A percentile compares a stretch with the other conserved stretches of the same genome.
Conservation (phyloP, 2,113 vertebrate genomes). For the Nannospalax galili region DNA sequence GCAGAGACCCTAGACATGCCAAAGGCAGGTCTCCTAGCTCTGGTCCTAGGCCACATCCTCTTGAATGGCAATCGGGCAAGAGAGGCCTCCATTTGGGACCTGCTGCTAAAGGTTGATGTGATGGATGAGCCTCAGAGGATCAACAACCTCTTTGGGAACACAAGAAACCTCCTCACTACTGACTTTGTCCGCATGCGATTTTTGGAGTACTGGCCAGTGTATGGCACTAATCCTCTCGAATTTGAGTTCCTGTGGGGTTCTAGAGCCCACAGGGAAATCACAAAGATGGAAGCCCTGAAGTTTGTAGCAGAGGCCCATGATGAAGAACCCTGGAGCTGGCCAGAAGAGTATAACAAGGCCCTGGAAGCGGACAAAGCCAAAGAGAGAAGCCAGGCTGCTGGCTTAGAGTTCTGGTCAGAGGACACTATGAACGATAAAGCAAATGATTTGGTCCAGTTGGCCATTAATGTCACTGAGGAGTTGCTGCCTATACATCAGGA, state of each 20-base stretch:
- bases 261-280: constrained; percentile 69
- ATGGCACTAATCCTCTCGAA: constrained; percentile 67
- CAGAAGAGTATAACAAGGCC: constrained; percentile 66
- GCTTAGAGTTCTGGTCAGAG: constrained; percentile 73
- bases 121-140: constrained; percentile 59
- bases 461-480: constrained; percentile 70
- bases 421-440: constrained; percentile 73
- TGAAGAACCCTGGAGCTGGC: constrained; percentile 70
- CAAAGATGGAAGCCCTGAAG: constrained; percentile 69
- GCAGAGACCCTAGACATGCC: constrained; percentile 58
- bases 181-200: constrained; percentile 71
- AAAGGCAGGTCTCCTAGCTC: constrained; percentile 62
- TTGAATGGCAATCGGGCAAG: constrained; percentile 69
- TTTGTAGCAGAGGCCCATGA: constrained; percentile 69
- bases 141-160: constrained; percentile 59
- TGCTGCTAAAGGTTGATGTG: constrained; percentile 63
- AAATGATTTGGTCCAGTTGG: constrained; percentile 72
- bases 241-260: constrained; percentile 71
- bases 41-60: constrained; percentile 71
- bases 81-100: constrained; percentile 66
- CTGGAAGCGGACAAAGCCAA: constrained; percentile 72
- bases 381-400: constrained; percentile 72
- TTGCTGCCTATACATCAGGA: constrained; percentile 72
- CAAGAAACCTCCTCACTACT: constrained; percentile 63
- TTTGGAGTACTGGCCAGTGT: constrained; percentile 72